Percentiles rank a stretch among this genome's conserved stretches.
These are phyloP conservation scores for Limnephilus rhombicus DNA, from an alignment of 2,888 invertebrate species.

Conservation along the genomic window DNA sequence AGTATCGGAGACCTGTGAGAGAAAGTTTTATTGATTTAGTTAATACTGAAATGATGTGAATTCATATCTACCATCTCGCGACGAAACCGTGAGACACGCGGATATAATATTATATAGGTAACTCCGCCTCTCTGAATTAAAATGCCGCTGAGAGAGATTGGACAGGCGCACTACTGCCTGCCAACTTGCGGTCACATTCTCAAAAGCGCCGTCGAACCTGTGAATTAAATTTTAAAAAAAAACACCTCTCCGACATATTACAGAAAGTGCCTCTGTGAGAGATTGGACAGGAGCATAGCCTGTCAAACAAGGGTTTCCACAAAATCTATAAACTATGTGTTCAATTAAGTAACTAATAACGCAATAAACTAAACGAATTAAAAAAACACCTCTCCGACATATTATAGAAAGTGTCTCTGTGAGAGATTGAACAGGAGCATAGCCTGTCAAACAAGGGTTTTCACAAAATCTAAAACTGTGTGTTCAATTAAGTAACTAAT, in stretches of 20 bases:
- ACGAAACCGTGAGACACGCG: not conserved
- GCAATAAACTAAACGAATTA: no score
- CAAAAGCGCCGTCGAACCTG: no score
- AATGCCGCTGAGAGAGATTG: not conserved
- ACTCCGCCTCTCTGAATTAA: not conserved
- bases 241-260: no score
- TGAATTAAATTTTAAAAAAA: not conserved
- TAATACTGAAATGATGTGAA: not conserved
- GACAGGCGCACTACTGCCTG: not conserved
- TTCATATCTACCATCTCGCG: not conserved
- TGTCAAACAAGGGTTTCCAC: not conserved
- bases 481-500: no score
- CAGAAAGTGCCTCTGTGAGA: no score
- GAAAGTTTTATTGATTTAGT: conserved; percentile 33
- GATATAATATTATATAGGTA: not conserved
- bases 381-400: no score
- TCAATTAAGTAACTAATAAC: not conserved
- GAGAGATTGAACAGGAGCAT: not conserved
- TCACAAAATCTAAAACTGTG: no score
- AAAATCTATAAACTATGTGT: not conserved
- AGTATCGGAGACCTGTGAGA: conserved; percentile 2
- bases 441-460: no score
- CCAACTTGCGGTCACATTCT: no score
- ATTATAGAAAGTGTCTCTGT: not conserved
- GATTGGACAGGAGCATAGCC: no score